Conservation (phyloP, 2,888 invertebrate genomes). For the Nomada fabriciana region DNA sequence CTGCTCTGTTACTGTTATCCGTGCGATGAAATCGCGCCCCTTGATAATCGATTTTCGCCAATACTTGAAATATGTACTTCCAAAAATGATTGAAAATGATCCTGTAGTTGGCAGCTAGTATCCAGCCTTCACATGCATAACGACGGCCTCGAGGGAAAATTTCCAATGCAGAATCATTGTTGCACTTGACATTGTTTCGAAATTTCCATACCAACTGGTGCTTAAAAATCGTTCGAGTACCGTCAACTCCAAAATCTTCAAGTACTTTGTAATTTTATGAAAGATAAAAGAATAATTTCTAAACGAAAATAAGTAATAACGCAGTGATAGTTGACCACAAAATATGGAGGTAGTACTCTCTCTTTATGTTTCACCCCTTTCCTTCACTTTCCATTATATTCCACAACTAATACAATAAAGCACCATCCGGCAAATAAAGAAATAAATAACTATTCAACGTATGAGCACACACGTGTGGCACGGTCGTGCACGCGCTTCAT, state of each 20-base stretch:
- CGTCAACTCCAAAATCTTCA: neutral
- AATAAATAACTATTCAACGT: slow-evolving; percentile 60
- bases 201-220: neutral
- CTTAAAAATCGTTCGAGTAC: slow-evolving; percentile 20
- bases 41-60: slow-evolving; percentile 61
- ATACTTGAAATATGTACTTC: slow-evolving; percentile 48
- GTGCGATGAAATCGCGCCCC: slow-evolving; percentile 41
- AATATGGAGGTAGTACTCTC: slow-evolving; percentile 23
- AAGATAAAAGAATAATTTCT: neutral
- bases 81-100: slow-evolving; percentile 69
- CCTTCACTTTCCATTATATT: neutral
- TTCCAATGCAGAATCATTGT: slow-evolving; percentile 39
- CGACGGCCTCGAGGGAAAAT: slow-evolving; percentile 27
- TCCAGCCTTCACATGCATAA: slow-evolving; percentile 31
- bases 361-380: neutral
- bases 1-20: slow-evolving; percentile 36
- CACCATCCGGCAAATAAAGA: no score
- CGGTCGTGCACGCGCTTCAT: slow-evolving; percentile 71
- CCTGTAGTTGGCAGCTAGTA: slow-evolving; percentile 59
- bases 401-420: slow-evolving; percentile 31
- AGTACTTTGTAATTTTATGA: neutral
- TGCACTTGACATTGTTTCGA: slow-evolving; percentile 23
- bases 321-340: neutral
- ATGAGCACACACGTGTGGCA: slow-evolving; percentile 42
- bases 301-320: neutral